Conservation (phyloP, 2,888 invertebrate species). For the Leptopilina syphax region DNA sequence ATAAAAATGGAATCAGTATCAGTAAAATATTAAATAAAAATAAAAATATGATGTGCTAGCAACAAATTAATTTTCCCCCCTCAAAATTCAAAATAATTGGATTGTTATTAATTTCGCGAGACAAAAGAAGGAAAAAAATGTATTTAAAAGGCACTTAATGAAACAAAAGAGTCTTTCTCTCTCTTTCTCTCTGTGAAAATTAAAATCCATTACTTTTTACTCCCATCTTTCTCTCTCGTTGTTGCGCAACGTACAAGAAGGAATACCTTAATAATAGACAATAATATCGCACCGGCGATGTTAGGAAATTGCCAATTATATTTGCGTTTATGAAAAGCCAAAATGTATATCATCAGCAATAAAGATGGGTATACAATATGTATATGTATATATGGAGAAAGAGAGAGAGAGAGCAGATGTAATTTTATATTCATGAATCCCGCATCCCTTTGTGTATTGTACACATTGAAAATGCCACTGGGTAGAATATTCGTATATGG, state of each 20-base stretch:
- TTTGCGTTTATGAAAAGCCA: slow-evolving; percentile 29
- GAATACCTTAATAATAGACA: slow-evolving; percentile 30
- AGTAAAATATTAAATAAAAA: too few relatives aligned
- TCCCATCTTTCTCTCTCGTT: not conserved
- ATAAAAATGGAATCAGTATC: too few relatives aligned
- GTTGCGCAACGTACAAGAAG: not conserved
- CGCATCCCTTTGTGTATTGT: slow-evolving; percentile 33
- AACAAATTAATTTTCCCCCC: too few relatives aligned
- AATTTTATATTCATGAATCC: slow-evolving; percentile 40
- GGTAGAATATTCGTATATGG: not conserved
- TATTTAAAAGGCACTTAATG: not conserved
- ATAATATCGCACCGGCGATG: slow-evolving; percentile 18
- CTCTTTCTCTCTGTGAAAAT: slow-evolving; percentile 4
- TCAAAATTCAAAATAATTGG: not conserved
- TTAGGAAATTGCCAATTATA: slow-evolving; percentile 38
- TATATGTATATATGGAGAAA: not conserved
- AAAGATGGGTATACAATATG: too few relatives aligned
- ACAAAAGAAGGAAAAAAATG: not conserved
- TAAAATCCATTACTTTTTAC: slow-evolving; percentile 28
- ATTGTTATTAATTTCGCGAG: not conserved
- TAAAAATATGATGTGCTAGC: too few relatives aligned
- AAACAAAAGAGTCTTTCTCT: not conserved
- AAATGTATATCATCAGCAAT: slow-evolving; percentile 22
- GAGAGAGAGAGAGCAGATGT: slow-evolving; percentile 25
- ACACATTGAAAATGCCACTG: slow-evolving; percentile 29